These are phyloP conservation scores for Pelobates cultripes DNA, from an alignment of 2,797 vertebrate species.

Conservation along the genomic window DNA sequence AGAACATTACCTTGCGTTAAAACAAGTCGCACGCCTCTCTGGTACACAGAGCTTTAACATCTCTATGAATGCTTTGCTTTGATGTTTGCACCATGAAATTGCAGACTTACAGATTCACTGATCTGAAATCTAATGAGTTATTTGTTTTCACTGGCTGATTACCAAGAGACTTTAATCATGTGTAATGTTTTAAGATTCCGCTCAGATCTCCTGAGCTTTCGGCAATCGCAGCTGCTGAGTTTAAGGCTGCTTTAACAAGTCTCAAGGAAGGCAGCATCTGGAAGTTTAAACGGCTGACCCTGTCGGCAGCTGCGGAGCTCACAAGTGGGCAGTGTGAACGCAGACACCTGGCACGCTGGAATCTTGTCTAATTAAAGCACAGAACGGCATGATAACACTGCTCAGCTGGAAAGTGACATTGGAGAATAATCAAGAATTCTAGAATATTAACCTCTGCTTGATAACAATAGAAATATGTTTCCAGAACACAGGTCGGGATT, in stretches of 20 bases:
- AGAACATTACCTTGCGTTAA: no score
- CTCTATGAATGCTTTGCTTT: neutral
- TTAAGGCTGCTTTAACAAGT: slow-evolving; percentile 14
- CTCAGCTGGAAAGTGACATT: neutral
- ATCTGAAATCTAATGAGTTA: slow-evolving; percentile 28
- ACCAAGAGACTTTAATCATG: slow-evolving; percentile 38
- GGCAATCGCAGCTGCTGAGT: slow-evolving; percentile 27
- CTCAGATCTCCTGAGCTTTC: slow-evolving; percentile 14
- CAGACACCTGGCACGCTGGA: slow-evolving; percentile 25
- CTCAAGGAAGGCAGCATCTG: slow-evolving; percentile 12
- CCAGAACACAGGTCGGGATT: no score
- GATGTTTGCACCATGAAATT: slow-evolving; percentile 16
- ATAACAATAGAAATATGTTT: no score
- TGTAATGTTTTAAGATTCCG: neutral
- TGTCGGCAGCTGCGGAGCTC: slow-evolving; percentile 37
- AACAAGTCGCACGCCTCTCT: no score
- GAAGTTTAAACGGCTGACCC: slow-evolving; percentile 33
- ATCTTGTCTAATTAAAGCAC: slow-evolving; percentile 13
- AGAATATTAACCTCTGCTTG: no score
- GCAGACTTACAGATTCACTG: slow-evolving; percentile 18
- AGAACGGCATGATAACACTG: neutral
- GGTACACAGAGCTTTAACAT: neutral
- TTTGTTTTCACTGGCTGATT: neutral
- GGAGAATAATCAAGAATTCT: neutral
- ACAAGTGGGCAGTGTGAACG: slow-evolving; percentile 20